phyloP scores from a whole-genome alignment of 2,113 vertebrate species.

The Takifugu bimaculatus region DNA sequence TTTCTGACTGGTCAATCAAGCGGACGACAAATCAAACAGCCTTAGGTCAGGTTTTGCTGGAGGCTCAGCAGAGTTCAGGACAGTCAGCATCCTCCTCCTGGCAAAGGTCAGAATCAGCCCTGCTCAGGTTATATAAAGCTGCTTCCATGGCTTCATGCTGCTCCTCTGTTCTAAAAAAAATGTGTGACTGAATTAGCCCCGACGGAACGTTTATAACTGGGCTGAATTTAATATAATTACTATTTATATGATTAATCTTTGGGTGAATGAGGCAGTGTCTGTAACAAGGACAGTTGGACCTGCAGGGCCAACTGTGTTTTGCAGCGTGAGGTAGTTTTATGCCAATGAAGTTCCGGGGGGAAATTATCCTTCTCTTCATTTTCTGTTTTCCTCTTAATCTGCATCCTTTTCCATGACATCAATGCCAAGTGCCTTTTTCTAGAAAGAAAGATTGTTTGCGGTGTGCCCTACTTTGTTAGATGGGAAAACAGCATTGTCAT shows the following conservation, averaged over 20 bases:
- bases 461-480: conserved; percentile 2
- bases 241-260: not conserved
- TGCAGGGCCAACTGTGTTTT: conserved; percentile 24
- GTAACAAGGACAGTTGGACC: conserved; percentile 34
- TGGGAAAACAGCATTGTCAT: conserved; percentile 21
- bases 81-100: too few species aligned
- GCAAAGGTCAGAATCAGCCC: too few species aligned
- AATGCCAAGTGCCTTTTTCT: conserved; percentile 7
- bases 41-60: too few species aligned
- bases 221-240: too few species aligned
- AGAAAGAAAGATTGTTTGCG: conserved; percentile 18
- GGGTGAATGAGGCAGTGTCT: not conserved
- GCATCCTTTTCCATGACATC: conserved; percentile 9
- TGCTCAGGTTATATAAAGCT: too few species aligned
- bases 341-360: conserved; percentile 28
- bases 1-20: too few species aligned
- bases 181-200: too few species aligned
- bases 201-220: too few species aligned
- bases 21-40: too few species aligned
- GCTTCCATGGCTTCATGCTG: too few species aligned
- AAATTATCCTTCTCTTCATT: conserved; percentile 3
- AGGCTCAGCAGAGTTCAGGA: too few species aligned
- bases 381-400: not conserved
- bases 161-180: too few species aligned
- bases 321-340: conserved; percentile 28